A percentile compares a stretch with the other conserved stretches of the same genome.
phyloP scores from a whole-genome alignment of 2,888 invertebrate species.

The Automeris io region DNA sequence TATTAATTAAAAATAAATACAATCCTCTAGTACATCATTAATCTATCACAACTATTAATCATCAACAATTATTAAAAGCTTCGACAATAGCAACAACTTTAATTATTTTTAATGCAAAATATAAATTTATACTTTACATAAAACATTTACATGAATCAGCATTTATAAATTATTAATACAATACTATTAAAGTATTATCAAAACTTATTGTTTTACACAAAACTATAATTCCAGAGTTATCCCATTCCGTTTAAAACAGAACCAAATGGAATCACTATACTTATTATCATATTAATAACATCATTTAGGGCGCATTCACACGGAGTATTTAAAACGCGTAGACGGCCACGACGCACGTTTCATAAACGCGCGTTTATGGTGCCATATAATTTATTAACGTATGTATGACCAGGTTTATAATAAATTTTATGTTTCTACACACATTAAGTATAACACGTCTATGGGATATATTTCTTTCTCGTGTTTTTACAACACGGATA shows the following conservation, averaged over 20 bases:
- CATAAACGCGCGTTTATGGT: too few relatives aligned
- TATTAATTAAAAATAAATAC: conserved; percentile 29
- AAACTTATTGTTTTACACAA: conserved; percentile 17
- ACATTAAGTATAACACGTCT: too few relatives aligned
- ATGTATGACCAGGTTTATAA: too few relatives aligned
- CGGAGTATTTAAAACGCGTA: too few relatives aligned
- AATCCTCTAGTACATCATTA: conserved; percentile 34
- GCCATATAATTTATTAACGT: too few relatives aligned
- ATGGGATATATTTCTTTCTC: too few relatives aligned
- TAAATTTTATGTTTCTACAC: too few relatives aligned
- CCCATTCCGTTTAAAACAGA: conserved; percentile 43
- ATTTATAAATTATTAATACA: conserved; percentile 19
- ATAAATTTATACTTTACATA: conserved; percentile 8
- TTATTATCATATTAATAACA: conserved; percentile 72
- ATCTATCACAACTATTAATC: conserved; percentile 33
- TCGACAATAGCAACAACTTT: conserved; percentile 54
- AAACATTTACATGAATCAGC: conserved; percentile 1
- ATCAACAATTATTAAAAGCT: conserved; percentile 67
- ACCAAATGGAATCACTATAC: conserved; percentile 67
- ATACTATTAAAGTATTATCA: conserved; percentile 50
- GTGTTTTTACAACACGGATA: too few relatives aligned
- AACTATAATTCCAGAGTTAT: conserved; percentile 24
- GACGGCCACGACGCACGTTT: too few relatives aligned
- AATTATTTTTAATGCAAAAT: conserved; percentile 22
- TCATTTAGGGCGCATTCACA: too few relatives aligned